These are phyloP conservation scores for Barnardius zonarius DNA, from an alignment of 2,113 vertebrate species.

Conservation along the genomic window DNA sequence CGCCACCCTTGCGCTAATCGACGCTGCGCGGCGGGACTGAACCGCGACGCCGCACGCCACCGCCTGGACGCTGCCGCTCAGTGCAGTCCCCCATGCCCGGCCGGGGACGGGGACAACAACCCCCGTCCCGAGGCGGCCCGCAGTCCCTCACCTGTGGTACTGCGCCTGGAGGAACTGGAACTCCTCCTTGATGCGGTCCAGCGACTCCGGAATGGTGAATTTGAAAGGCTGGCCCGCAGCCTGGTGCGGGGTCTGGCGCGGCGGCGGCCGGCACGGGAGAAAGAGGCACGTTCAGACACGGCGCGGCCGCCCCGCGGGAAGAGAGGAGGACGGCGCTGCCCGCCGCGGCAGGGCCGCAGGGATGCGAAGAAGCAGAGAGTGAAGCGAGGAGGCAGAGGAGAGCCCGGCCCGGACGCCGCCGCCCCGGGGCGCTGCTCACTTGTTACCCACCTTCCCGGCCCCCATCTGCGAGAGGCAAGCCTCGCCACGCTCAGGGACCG, in stretches of 20 bases:
- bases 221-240: constrained; percentile 92
- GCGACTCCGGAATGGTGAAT: constrained; percentile 92
- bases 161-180: constrained; percentile 95
- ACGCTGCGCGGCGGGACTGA: constrained; percentile 14
- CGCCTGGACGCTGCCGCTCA: constrained; percentile 72
- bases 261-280: not conserved
- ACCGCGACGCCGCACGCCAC: constrained; percentile 77
- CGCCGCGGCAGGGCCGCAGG: not conserved
- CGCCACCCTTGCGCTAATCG: not conserved
- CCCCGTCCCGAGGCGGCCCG: not conserved
- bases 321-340: not conserved
- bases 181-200: constrained; percentile 95
- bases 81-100: constrained; percentile 22
- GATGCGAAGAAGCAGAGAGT: not conserved
- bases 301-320: not conserved
- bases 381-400: not conserved
- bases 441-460: not conserved
- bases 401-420: not conserved
- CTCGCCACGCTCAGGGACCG: not conserved
- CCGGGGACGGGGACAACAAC: too few relatives aligned
- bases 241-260: constrained; percentile 85
- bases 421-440: not conserved
- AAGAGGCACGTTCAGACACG: constrained; percentile 4
- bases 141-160: constrained; percentile 88
- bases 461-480: not conserved